Conservation (phyloP, 1,140 invertebrate species). For the Lepidotrigona ventralis region DNA sequence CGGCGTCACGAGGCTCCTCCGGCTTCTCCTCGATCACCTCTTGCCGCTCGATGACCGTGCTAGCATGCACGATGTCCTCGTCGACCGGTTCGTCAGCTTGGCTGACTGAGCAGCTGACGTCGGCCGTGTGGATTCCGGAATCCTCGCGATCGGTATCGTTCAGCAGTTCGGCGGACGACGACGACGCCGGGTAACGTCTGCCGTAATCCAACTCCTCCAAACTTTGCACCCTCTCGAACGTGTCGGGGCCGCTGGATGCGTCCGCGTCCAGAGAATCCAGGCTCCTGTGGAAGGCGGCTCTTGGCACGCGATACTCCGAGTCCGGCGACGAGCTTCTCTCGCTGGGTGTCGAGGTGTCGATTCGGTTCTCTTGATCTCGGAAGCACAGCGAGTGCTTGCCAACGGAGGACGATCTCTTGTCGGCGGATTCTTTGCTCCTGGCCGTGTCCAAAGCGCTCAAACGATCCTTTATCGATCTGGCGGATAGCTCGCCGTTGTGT, state of each 20-base stretch:
- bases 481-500: conserved; percentile 79
- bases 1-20: conserved; percentile 33
- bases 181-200: conserved; percentile 80
- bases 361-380: conserved; percentile 67
- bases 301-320: conserved; percentile 73
- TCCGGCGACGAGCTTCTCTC: conserved; percentile 77
- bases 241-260: conserved; percentile 78
- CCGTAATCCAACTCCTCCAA: conserved; percentile 83
- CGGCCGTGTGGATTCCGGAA: conserved; percentile 89
- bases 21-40: conserved; percentile 65
- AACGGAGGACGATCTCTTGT: conserved; percentile 50
- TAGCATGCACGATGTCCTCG: conserved; percentile 70
- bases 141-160: conserved; percentile 88
- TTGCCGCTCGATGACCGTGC: conserved; percentile 66
- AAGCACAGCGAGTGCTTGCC: conserved; percentile 68
- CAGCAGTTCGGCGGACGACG: conserved; percentile 79
- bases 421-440: conserved; percentile 79
- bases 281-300: conserved; percentile 82
- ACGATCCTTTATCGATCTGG: conserved; percentile 82
- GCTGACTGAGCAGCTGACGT: conserved; percentile 88
- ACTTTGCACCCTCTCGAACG: conserved; percentile 85
- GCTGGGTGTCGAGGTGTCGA: conserved; percentile 62
- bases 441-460: conserved; percentile 80
- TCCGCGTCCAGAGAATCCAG: conserved; percentile 84
- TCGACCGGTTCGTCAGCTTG: conserved; percentile 85